Evolutionary conservation across 2,113 vertebrate genomes (phyloP).

Genomic region (Murina feae): DNA sequence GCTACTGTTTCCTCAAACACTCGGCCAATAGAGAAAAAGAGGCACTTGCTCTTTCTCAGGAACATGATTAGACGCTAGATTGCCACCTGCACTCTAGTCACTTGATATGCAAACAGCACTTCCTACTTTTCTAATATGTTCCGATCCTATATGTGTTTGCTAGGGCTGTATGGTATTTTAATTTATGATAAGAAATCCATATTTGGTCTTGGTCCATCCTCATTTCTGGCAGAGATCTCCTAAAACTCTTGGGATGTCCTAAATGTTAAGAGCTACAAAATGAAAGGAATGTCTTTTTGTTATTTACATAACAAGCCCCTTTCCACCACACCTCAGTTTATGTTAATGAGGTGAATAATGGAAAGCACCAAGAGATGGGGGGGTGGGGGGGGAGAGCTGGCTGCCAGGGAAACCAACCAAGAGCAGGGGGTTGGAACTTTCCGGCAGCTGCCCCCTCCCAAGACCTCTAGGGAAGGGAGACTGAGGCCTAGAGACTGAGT

Average conservation of each 20-base stretch:
- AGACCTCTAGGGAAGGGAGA: background rate
- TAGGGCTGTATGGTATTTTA: background rate
- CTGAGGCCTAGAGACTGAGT: background rate
- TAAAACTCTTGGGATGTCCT: background rate
- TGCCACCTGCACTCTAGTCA: background rate
- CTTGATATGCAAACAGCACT: background rate
- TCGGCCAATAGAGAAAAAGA: background rate
- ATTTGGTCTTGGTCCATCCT: background rate
- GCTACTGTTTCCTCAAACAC: background rate
- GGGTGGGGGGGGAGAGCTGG: too few species aligned
- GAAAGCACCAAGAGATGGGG: background rate
- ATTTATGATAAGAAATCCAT: background rate
- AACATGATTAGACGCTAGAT: background rate
- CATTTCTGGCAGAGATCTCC: background rate
- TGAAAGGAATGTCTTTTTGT: background rate
- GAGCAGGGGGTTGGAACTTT: background rate
- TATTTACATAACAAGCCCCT: background rate
- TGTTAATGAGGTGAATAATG: background rate
- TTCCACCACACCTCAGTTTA: background rate
- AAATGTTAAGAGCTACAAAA: background rate
- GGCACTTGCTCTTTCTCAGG: background rate
- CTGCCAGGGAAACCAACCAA: background rate
- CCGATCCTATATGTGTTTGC: background rate
- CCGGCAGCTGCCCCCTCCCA: background rate
- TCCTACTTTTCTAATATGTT: background rate